Conservation (phyloP, 2,888 invertebrate species). For the Tachina fera region DNA sequence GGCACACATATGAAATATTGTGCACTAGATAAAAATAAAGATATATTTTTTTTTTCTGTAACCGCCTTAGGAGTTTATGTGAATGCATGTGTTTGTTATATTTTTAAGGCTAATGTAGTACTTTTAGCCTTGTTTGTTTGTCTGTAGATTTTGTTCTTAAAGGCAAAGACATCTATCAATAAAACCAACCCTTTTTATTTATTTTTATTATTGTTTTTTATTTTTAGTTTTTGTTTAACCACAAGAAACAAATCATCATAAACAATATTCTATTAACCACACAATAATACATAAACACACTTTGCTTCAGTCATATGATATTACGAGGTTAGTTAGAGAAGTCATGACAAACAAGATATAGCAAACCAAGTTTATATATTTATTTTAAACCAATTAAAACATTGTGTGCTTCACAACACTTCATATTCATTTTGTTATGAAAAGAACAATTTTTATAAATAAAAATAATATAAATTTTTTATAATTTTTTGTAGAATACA, state of each 20-base stretch:
- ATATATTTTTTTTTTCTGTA: slow-evolving; percentile 14
- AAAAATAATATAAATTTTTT: too few species aligned
- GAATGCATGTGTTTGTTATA: background rate
- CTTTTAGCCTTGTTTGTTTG: slow-evolving; percentile 16
- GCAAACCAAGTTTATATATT: background rate
- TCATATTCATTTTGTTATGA: too few species aligned
- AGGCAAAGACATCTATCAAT: slow-evolving; percentile 64
- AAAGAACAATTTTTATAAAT: too few species aligned
- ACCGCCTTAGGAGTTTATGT: slow-evolving; percentile 52
- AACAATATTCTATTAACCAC: slow-evolving; percentile 75
- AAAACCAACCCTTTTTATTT: slow-evolving; percentile 72
- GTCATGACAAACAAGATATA: background rate
- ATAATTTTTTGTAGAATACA: too few species aligned
- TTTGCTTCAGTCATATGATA: background rate
- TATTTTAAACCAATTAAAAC: too few species aligned
- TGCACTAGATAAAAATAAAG: slow-evolving; percentile 61
- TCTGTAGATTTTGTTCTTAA: slow-evolving; percentile 26
- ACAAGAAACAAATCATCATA: slow-evolving; percentile 70
- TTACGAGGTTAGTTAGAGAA: slow-evolving; percentile 14
- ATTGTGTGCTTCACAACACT: too few species aligned
- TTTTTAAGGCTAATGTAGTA: slow-evolving; percentile 43
- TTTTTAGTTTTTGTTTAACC: slow-evolving; percentile 47
- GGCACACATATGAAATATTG: slow-evolving; percentile 60
- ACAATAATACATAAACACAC: slow-evolving; percentile 48
- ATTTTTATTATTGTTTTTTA: slow-evolving; percentile 58